Percentiles rank a stretch among this genome's conserved stretches.
Conservation (phyloP, 1,140 invertebrate genomes). For the Planococcus citri region DNA sequence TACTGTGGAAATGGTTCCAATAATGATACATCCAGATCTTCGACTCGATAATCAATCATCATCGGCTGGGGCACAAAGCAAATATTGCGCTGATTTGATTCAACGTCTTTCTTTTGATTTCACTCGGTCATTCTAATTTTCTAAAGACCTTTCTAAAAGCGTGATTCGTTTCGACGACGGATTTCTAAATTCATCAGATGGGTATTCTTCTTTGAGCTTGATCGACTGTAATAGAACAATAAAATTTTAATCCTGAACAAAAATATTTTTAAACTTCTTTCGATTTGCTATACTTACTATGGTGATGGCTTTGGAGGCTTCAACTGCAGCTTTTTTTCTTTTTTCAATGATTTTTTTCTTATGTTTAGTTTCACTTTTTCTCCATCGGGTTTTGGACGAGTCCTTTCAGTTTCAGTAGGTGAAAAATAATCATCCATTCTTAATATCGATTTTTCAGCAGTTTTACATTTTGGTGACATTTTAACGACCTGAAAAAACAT, state of each 20-base stretch:
- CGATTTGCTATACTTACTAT: background rate
- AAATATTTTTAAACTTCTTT: background rate
- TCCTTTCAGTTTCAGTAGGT: background rate
- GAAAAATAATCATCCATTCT: background rate
- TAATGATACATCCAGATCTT: slow-evolving; percentile 29
- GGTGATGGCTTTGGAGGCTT: slow-evolving; percentile 1
- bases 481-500: background rate
- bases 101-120: slow-evolving; percentile 60
- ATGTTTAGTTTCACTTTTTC: slow-evolving; percentile 6
- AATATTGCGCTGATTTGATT: slow-evolving; percentile 50
- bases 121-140: slow-evolving; percentile 84
- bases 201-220: slow-evolving; percentile 31
- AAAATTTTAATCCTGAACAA: background rate
- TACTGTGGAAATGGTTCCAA: slow-evolving; percentile 24
- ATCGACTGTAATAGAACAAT: slow-evolving; percentile 29
- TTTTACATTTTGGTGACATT: background rate
- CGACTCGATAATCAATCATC: slow-evolving; percentile 37
- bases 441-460: background rate
- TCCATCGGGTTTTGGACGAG: background rate
- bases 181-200: slow-evolving; percentile 32
- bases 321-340: background rate
- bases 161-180: slow-evolving; percentile 42
- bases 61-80: slow-evolving; percentile 67
- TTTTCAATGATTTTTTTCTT: slow-evolving; percentile 10
- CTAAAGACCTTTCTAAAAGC: slow-evolving; percentile 65